Evolutionary conservation across 2,888 invertebrate genomes (phyloP).

Genomic region (Micoletzkya japonica): DNA sequence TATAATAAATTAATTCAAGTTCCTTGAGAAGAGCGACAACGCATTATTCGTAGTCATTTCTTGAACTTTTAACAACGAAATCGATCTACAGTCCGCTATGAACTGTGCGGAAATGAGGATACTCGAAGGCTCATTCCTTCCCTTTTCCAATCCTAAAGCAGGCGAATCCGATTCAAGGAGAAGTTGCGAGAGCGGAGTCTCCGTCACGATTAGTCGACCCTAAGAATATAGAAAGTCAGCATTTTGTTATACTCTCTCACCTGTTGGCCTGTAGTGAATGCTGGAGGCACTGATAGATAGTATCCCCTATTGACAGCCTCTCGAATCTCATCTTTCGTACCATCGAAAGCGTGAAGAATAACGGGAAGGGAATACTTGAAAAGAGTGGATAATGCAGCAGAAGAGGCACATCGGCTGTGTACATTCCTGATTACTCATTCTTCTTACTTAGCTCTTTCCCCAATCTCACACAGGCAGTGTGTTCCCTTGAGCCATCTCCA

Average conservation of each 20-base stretch:
- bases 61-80: background rate
- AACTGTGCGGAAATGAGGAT: constrained; percentile 7
- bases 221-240: background rate
- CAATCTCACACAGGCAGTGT: constrained; percentile 18
- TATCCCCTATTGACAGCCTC: constrained; percentile 2
- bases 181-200: constrained; percentile 14
- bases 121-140: constrained; percentile 23
- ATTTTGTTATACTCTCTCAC: background rate
- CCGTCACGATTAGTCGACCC: constrained; percentile 5
- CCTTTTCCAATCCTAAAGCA: constrained; percentile 22
- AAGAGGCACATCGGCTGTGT: constrained; percentile 17
- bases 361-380: background rate
- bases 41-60: background rate
- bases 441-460: too few species aligned
- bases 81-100: constrained; percentile 5
- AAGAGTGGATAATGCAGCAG: constrained; percentile 8
- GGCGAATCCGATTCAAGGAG: constrained; percentile 27
- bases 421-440: constrained; percentile 18
- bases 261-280: constrained; percentile 10
- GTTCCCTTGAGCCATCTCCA: constrained; percentile 1
- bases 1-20: too few species aligned
- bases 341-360: constrained; percentile 24
- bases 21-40: too few species aligned
- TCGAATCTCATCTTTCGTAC: background rate
- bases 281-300: constrained; percentile 10